Conservation (phyloP, 2,888 invertebrate species). For the Phragmatobia fuliginosa region DNA sequence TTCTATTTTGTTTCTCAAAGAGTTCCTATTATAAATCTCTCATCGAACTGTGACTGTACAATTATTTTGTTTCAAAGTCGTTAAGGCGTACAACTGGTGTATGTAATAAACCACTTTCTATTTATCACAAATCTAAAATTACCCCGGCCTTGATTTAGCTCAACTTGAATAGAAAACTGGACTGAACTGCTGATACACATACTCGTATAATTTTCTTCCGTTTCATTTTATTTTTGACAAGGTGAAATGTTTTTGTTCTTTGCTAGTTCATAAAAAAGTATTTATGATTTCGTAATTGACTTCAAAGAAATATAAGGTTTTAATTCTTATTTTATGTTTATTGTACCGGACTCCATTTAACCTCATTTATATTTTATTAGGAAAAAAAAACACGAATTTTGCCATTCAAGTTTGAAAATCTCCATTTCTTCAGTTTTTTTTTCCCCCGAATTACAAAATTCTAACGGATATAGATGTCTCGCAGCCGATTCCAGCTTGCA, state of each 20-base stretch:
- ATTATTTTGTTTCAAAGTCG: slow-evolving; percentile 18
- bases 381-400: no score
- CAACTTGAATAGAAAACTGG: slow-evolving; percentile 4
- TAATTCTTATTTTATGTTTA: no score
- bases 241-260: neutral
- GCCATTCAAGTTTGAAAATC: no score
- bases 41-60: slow-evolving; percentile 1
- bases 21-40: slow-evolving; percentile 8
- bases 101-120: slow-evolving; percentile 27
- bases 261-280: neutral
- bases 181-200: neutral
- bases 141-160: slow-evolving; percentile 32
- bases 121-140: slow-evolving; percentile 30
- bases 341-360: no score
- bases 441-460: no score
- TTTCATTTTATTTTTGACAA: neutral
- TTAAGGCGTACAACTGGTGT: slow-evolving; percentile 9
- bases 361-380: no score
- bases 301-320: no score
- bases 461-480: no score
- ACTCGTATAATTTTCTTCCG: neutral
- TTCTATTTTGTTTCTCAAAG: neutral
- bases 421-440: no score
- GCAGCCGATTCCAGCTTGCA: no score
- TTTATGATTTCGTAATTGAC: no score